A percentile compares a stretch with the other conserved stretches of the same genome.
phyloP scores from a whole-genome alignment of 2,888 invertebrate genomes.

The Drosophila parthenogenetica region DNA sequence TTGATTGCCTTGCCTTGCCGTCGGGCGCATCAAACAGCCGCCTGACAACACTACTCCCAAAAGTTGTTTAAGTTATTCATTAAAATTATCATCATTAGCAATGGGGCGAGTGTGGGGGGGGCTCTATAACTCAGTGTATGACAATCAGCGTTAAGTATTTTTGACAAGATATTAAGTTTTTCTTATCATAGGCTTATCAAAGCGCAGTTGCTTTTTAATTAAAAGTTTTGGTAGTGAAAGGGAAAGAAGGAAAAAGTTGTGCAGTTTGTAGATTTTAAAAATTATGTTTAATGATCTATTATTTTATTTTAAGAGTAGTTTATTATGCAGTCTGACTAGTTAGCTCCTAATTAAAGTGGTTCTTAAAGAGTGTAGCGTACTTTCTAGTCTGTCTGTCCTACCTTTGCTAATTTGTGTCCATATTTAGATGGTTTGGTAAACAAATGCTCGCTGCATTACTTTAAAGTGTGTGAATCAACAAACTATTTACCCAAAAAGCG shows the following conservation, averaged over 20 bases:
- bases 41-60: conserved; percentile 19
- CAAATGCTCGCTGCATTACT: conserved; percentile 17
- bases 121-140: conserved; percentile 8
- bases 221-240: conserved; percentile 34
- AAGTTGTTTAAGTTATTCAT: conserved; percentile 65
- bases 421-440: conserved; percentile 35
- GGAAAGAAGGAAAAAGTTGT: not conserved
- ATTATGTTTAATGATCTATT: not conserved
- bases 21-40: conserved; percentile 16
- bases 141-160: conserved; percentile 48
- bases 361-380: not conserved
- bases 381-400: not conserved
- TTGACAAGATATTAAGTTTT: conserved; percentile 12
- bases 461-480: conserved; percentile 18
- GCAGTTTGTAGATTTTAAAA: not conserved
- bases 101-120: not conserved
- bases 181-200: conserved; percentile 15
- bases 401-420: conserved; percentile 24
- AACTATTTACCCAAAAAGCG: conserved; percentile 1
- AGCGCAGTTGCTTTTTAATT: conserved; percentile 42
- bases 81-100: conserved; percentile 67
- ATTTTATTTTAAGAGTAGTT: not conserved
- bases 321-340: not conserved
- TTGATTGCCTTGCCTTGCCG: conserved; percentile 60
- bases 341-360: too few relatives aligned